A percentile compares a stretch with the other conserved stretches of the same genome.
These are phyloP conservation scores for Folsomia manolachei DNA, from an alignment of 2,888 invertebrate species.

Conservation along the genomic window DNA sequence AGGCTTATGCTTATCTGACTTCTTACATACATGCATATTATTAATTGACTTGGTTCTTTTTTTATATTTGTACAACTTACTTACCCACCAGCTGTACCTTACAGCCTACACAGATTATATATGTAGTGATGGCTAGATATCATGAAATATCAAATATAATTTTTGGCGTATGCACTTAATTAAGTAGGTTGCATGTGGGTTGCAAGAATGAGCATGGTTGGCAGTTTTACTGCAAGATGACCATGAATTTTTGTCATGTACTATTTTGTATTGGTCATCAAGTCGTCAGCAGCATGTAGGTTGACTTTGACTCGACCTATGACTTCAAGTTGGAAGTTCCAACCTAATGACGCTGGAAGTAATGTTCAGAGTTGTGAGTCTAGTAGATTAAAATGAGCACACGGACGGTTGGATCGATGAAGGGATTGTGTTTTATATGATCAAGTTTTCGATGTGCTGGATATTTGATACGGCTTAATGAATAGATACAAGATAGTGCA, in stretches of 20 bases:
- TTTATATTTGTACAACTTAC: no score
- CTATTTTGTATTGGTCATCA: neutral
- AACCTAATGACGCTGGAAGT: neutral
- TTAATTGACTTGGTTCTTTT: no score
- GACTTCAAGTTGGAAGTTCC: neutral
- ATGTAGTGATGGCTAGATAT: neutral
- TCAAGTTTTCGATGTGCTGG: no score
- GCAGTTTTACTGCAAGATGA: no score
- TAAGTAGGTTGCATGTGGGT: neutral
- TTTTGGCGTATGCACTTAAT: neutral
- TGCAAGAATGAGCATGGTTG: neutral
- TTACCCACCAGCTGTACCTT: no score
- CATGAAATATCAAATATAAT: neutral
- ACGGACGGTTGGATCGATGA: neutral
- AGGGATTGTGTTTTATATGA: no score
- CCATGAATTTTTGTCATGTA: neutral
- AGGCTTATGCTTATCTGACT: neutral
- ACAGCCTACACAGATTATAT: no score
- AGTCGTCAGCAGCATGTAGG: neutral
- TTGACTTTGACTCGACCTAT: neutral
- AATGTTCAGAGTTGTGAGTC: no score
- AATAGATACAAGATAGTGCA: neutral
- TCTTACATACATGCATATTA: neutral
- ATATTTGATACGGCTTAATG: no score
- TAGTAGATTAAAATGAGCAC: no score